Percentiles rank a stretch among this genome's conserved stretches.
phyloP scores from a whole-genome alignment of 2,888 invertebrate genomes.

The Thereva unica region DNA sequence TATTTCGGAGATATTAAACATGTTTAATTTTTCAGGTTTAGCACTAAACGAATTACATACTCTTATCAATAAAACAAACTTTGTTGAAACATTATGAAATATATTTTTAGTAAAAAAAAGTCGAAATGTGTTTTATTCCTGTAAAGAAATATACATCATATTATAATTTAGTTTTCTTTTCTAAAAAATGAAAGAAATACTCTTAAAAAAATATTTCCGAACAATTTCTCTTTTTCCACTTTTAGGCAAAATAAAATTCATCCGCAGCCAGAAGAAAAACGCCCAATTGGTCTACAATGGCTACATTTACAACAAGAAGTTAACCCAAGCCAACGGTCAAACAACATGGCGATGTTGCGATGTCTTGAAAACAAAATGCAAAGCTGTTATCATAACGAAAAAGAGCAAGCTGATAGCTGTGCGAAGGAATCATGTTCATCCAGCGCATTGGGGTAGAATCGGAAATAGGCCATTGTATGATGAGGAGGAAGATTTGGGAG shows the following conservation, averaged over 20 bases:
- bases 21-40: too few species aligned
- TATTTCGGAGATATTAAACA: too few species aligned
- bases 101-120: background rate
- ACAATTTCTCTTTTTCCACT: slow-evolving; percentile 37
- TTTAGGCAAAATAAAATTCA: slow-evolving; percentile 53
- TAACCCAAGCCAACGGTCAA: slow-evolving; percentile 58
- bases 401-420: slow-evolving; percentile 52
- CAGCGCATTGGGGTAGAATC: slow-evolving; percentile 52
- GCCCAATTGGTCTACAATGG: slow-evolving; percentile 58
- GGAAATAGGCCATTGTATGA: slow-evolving; percentile 54
- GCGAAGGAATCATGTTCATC: slow-evolving; percentile 54
- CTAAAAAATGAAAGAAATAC: background rate
- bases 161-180: slow-evolving; percentile 10
- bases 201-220: background rate
- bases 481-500: slow-evolving; percentile 55
- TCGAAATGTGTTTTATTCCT: background rate
- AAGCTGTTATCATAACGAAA: slow-evolving; percentile 58
- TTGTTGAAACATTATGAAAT: too few species aligned
- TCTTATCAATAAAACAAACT: too few species aligned
- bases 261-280: slow-evolving; percentile 59
- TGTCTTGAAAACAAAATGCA: slow-evolving; percentile 56
- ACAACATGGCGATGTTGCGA: slow-evolving; percentile 59
- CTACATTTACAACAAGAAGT: slow-evolving; percentile 58
- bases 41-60: too few species aligned
- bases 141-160: background rate